These are phyloP conservation scores for Apaloderma vittatum DNA, from an alignment of 2,113 vertebrate species.

Conservation along the genomic window DNA sequence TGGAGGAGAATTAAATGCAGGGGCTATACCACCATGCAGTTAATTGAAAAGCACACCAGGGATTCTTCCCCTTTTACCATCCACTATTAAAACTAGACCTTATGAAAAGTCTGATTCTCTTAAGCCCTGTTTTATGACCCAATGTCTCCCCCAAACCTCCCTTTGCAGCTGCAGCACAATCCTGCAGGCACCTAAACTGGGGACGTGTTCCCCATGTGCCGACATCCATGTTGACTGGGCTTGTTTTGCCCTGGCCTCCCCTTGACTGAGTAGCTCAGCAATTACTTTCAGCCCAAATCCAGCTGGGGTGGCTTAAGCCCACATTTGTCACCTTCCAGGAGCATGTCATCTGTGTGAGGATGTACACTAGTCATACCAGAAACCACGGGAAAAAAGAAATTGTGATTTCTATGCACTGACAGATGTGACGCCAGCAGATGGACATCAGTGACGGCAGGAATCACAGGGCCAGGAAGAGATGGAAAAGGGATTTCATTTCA, in stretches of 20 bases:
- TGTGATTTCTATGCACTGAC: not conserved
- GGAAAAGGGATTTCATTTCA: not conserved
- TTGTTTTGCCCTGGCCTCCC: not conserved
- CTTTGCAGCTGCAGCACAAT: not conserved
- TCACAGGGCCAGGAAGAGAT: not conserved
- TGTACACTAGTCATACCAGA: not conserved
- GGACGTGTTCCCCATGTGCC: fast-evolving
- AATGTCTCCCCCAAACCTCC: not conserved
- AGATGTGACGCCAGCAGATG: fast-evolving
- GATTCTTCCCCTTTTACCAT: not conserved
- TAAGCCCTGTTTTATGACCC: not conserved
- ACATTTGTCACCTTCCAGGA: not conserved
- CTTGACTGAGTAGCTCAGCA: not conserved
- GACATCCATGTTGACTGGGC: fast-evolving
- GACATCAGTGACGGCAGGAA: not conserved
- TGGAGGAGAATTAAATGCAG: not conserved
- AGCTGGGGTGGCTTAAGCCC: not conserved
- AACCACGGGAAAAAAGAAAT: not conserved
- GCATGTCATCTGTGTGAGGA: not conserved
- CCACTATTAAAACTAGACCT: not conserved
- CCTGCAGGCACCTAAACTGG: not conserved
- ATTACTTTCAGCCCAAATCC: not conserved
- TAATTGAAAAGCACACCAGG: not conserved
- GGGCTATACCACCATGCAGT: not conserved
- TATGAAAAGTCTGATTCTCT: not conserved